Evolutionary conservation across 2,888 invertebrate species (phyloP).

Genomic region (Agapostemon virescens): DNA sequence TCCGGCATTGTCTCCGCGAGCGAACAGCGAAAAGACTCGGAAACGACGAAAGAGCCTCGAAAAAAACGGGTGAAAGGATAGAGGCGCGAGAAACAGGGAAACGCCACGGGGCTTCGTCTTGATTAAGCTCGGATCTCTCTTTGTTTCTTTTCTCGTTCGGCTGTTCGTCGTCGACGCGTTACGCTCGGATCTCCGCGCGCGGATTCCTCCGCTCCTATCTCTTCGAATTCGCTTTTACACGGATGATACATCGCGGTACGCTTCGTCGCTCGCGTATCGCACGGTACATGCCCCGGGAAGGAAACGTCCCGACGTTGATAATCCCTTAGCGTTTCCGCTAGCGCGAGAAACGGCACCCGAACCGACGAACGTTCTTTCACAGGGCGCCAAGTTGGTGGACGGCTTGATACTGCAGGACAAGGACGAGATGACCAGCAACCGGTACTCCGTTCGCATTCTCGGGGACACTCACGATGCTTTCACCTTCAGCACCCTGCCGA

Average conservation of each 20-base stretch:
- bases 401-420: constrained; percentile 80
- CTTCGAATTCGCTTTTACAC: neutral
- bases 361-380: constrained; percentile 20
- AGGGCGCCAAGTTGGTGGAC: constrained; percentile 77
- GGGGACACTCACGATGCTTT: constrained; percentile 78
- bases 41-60: constrained; percentile 43
- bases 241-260: neutral
- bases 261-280: neutral
- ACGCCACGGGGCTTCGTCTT: constrained; percentile 69
- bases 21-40: constrained; percentile 43
- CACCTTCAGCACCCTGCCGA: constrained; percentile 74
- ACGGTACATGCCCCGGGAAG: neutral
- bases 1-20: constrained; percentile 69
- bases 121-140: constrained; percentile 71
- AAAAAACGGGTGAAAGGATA: neutral
- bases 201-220: neutral
- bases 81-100: constrained; percentile 41
- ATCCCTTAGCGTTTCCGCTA: no score
- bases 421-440: constrained; percentile 79
- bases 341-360: no score
- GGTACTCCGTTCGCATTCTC: constrained; percentile 77
- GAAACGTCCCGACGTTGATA: neutral
- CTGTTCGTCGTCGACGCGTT: constrained; percentile 21
- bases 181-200: neutral
- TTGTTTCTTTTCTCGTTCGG: constrained; percentile 31